These are phyloP conservation scores for Melanostoma scalare DNA, from an alignment of 2,888 invertebrate species.

Conservation along the genomic window DNA sequence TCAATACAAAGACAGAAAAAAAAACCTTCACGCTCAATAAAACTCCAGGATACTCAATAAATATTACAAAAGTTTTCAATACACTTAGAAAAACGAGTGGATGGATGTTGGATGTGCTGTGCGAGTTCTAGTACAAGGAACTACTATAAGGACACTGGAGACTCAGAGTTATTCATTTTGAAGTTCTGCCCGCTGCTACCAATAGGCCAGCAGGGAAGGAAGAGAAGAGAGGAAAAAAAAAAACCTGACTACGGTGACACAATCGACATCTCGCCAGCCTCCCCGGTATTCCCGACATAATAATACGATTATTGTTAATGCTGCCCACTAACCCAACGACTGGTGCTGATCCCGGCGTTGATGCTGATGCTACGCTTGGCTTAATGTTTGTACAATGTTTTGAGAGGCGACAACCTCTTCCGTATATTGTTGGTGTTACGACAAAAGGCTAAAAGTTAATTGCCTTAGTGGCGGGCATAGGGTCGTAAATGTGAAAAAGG, in stretches of 20 bases:
- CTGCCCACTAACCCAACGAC: slow-evolving; percentile 62
- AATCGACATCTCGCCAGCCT: slow-evolving; percentile 47
- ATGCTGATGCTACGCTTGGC: slow-evolving; percentile 44
- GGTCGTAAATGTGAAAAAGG: slow-evolving; percentile 31
- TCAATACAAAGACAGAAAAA: slow-evolving; percentile 33
- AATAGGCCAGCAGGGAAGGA: slow-evolving; percentile 4
- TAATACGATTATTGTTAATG: slow-evolving; percentile 72
- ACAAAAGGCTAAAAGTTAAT: slow-evolving; percentile 73
- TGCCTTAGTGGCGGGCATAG: slow-evolving; percentile 50
- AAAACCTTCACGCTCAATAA: slow-evolving; percentile 66
- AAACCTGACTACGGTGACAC: slow-evolving; percentile 24
- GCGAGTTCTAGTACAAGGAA: slow-evolving; percentile 3
- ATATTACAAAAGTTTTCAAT: slow-evolving; percentile 68
- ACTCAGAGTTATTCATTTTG: slow-evolving; percentile 47
- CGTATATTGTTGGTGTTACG: slow-evolving; percentile 68
- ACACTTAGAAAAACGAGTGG: slow-evolving; percentile 7
- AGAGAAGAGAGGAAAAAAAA: slow-evolving; percentile 33
- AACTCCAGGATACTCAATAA: slow-evolving; percentile 64
- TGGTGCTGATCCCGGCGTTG: slow-evolving; percentile 31
- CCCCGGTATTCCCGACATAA: slow-evolving; percentile 47
- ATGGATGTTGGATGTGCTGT: not conserved
- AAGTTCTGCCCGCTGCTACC: slow-evolving; percentile 25
- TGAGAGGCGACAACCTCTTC: slow-evolving; percentile 71
- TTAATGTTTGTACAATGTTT: slow-evolving; percentile 68
- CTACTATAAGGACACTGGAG: slow-evolving; percentile 7